These are phyloP conservation scores for Pectinophora gossypiella DNA, from an alignment of 1,140 invertebrate species.

Conservation along the genomic window DNA sequence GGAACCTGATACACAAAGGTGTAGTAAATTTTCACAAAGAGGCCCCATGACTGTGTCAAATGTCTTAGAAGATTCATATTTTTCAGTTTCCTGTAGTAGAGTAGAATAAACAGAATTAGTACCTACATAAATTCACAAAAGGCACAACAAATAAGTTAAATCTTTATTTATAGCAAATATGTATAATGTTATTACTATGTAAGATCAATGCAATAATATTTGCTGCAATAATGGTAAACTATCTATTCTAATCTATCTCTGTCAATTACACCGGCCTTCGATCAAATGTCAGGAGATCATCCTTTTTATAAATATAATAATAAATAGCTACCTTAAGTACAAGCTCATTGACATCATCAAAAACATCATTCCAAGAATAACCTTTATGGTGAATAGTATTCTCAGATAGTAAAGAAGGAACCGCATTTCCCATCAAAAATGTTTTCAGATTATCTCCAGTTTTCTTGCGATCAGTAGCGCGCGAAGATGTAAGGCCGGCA, in stretches of 20 bases:
- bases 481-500: constrained; percentile 33
- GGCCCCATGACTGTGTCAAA: constrained; percentile 42
- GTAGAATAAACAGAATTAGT: too few relatives aligned
- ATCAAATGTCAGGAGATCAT: too few relatives aligned
- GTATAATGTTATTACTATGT: too few relatives aligned
- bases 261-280: too few relatives aligned
- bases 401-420: constrained; percentile 41
- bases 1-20: constrained; percentile 51
- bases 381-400: constrained; percentile 47
- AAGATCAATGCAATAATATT: too few relatives aligned
- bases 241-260: too few relatives aligned
- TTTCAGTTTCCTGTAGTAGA: constrained; percentile 56
- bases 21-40: constrained; percentile 45
- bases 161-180: too few relatives aligned
- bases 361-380: constrained; percentile 56
- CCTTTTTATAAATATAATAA: too few relatives aligned
- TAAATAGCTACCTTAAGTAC: constrained; percentile 59
- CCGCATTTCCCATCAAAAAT: constrained; percentile 51
- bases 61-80: constrained; percentile 56
- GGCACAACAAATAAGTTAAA: too few relatives aligned
- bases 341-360: constrained; percentile 56
- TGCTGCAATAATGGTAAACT: too few relatives aligned
- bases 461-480: constrained; percentile 52
- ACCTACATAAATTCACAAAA: too few relatives aligned
- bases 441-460: constrained; percentile 55